These are phyloP conservation scores for Cladopsammia gracilis DNA, from an alignment of 64 coral and sea anemone genomes.

Conservation along the genomic window DNA sequence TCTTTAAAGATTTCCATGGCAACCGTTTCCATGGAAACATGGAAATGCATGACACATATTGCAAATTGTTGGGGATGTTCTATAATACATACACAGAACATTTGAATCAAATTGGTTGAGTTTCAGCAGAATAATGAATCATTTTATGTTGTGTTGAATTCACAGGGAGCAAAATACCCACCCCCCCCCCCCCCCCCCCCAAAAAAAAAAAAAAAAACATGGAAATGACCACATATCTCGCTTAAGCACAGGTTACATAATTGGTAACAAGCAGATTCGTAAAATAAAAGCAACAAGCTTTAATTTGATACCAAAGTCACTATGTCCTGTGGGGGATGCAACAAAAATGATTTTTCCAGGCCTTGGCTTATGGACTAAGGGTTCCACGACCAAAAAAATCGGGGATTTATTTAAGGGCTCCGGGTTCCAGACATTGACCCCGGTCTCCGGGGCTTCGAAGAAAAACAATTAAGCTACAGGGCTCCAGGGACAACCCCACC, in stretches of 20 bases:
- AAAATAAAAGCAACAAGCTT: constrained; percentile 66
- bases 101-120: not conserved
- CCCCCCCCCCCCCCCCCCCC: constrained; percentile 47
- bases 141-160: not conserved
- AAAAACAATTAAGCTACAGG: too few species aligned
- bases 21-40: constrained; percentile 35
- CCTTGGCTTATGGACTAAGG: not conserved
- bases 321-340: constrained; percentile 59
- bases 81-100: not conserved
- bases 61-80: too few species aligned
- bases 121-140: not conserved
- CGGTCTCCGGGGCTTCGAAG: too few species aligned
- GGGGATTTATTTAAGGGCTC: too few species aligned
- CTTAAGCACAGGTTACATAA: constrained; percentile 45
- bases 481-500: too few species aligned
- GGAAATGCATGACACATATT: not conserved
- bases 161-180: not conserved
- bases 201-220: too few species aligned
- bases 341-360: constrained; percentile 17
- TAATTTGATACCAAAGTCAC: constrained; percentile 61
- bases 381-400: too few species aligned
- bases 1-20: not conserved
- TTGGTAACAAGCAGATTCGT: constrained; percentile 55
- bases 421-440: too few species aligned
- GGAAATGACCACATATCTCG: constrained; percentile 49